A percentile compares a stretch with the other conserved stretches of the same genome.
phyloP scores from a whole-genome alignment of 2,888 invertebrate genomes.

The Cenopis cana region DNA sequence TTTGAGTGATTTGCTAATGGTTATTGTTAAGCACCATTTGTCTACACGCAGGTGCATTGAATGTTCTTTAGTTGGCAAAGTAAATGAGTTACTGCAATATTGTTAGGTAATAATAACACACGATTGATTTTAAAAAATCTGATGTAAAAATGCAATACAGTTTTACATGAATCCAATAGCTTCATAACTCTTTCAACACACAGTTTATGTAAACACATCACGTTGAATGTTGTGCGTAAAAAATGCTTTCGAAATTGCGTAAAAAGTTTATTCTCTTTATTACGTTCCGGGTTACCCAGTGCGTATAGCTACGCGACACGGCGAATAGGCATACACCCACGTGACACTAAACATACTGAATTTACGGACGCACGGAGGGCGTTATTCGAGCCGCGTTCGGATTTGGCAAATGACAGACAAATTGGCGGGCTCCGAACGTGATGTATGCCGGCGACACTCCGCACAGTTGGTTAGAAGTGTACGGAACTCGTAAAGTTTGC shows the following conservation, averaged over 20 bases:
- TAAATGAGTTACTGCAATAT: background rate
- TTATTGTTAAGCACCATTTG: too few species aligned
- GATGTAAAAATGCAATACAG: constrained; percentile 2
- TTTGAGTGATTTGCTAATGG: background rate
- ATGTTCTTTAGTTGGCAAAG: too few species aligned
- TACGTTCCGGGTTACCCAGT: constrained; percentile 22
- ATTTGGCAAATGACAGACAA: constrained; percentile 77
- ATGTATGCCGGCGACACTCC: constrained; percentile 64
- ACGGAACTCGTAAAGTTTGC: constrained; percentile 52
- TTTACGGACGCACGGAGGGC: constrained; percentile 49
- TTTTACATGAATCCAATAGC: constrained; percentile 2
- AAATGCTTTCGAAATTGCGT: constrained; percentile 27
- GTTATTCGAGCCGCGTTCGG: constrained; percentile 67
- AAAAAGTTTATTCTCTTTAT: constrained; percentile 37
- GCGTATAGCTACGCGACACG: constrained; percentile 17
- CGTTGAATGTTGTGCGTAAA: constrained; percentile 24
- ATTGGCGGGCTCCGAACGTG: constrained; percentile 72
- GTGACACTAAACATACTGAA: constrained; percentile 43
- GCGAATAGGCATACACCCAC: constrained; percentile 30
- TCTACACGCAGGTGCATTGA: too few species aligned
- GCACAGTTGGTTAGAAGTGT: constrained; percentile 49
- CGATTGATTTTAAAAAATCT: background rate
- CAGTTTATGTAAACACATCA: constrained; percentile 25
- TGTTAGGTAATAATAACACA: background rate
- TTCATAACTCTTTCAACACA: constrained; percentile 7